Evolutionary conservation across 2,888 invertebrate species (phyloP).

Genomic region (Ptilodon capucinus): DNA sequence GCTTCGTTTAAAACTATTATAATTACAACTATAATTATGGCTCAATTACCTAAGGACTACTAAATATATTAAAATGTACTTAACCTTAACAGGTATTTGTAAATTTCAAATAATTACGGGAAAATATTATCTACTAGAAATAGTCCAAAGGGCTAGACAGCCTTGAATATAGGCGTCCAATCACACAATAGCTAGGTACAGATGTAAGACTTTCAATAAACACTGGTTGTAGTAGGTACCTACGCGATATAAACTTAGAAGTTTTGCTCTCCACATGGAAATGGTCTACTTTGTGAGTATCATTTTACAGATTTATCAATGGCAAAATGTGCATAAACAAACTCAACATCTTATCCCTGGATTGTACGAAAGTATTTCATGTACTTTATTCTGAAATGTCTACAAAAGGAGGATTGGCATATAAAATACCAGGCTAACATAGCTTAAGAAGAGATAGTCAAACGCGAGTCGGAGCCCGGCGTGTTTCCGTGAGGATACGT

Average conservation of each 20-base stretch:
- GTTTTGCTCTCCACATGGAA: too few relatives aligned
- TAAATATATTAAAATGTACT: too few relatives aligned
- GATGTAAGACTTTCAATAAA: not conserved
- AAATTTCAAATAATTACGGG: not conserved
- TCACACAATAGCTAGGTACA: not conserved
- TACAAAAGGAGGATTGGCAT: not conserved
- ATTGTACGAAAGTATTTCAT: too few relatives aligned
- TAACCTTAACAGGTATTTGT: not conserved
- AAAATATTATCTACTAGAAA: not conserved
- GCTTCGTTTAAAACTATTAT: too few relatives aligned
- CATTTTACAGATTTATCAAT: too few relatives aligned
- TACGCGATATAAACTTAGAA: not conserved
- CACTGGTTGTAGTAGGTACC: too few relatives aligned
- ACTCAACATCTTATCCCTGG: too few relatives aligned
- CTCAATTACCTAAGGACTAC: too few relatives aligned
- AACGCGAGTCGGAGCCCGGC: constrained; percentile 10
- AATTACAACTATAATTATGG: too few relatives aligned
- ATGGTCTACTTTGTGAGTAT: too few relatives aligned
- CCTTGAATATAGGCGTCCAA: not conserved
- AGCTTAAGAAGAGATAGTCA: constrained; percentile 4
- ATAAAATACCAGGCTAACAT: constrained; percentile 21
- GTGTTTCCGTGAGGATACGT: constrained; percentile 26
- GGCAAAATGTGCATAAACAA: too few relatives aligned
- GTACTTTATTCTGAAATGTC: not conserved
- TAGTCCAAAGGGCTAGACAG: not conserved